Evolutionary conservation across 2,797 vertebrate genomes (phyloP), one percentile per base, ranked within the genome.

Genomic region (Macroramphosus scolopax): DNA sequence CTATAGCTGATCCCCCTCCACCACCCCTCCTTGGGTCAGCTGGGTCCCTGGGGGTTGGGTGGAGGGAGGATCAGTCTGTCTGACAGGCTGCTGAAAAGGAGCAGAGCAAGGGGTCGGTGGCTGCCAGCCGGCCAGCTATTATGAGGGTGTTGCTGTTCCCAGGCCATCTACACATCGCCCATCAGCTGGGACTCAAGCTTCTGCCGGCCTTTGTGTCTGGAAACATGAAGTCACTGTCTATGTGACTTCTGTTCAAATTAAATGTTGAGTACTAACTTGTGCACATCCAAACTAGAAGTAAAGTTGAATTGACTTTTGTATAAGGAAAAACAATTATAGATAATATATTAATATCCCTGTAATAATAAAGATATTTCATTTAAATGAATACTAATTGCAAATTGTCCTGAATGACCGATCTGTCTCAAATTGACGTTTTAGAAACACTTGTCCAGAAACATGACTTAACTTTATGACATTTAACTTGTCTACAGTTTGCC

Each of bases 101-200:
- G 75, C 72, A 63, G 72, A 69, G 54, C 2, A 56, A 68, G 74
- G 71, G 72, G 80, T 75, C 82, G 18, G 71, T 87, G 86, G 87
- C 87, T 88, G 85, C 82, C 77, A 77, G 80, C 77, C 78, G 55
- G 56, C 32, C 29, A 2, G 53, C 85, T 78, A 84, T 89, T 90
- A 84, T 90, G 78, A 63, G 51, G 48, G n/a, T n/a, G n/a, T 34
- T 24, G 44, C 65, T 28, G 79, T 86, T 89, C 84, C 82, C 85
- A 87, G 74, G 84, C 76, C 63, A 72, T 60, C 69, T 71, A 51
- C 73, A 77, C 58, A 48, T 72, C 72, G 36, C 48, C 41, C 34
- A 64, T 85, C 77, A 81, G 78, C 84, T 70, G 79, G 72, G 54
- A 43, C 51, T 43, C 16, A 4, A 54, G 59, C 60, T 43, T 42